A percentile compares a stretch with the other conserved stretches of the same genome.
These are phyloP conservation scores for Brachylomia viminalis DNA, from an alignment of 2,888 invertebrate species.

Conservation along the genomic window DNA sequence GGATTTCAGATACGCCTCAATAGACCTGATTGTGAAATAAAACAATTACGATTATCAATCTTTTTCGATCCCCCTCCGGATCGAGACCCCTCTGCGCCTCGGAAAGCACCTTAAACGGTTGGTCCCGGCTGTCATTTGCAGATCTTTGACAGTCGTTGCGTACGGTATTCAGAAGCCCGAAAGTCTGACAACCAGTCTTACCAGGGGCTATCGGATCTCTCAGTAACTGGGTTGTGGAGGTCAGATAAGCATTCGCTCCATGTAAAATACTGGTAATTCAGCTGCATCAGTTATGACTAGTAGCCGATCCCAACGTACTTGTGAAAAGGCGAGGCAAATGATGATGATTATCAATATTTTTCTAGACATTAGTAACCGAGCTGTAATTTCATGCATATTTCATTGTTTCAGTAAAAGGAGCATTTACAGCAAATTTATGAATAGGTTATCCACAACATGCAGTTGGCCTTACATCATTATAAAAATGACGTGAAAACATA, in stretches of 20 bases:
- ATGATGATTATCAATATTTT: background rate
- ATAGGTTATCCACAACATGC: background rate
- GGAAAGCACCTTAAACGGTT: background rate
- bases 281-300: background rate
- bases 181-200: background rate
- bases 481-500: background rate
- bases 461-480: background rate
- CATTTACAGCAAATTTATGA: background rate
- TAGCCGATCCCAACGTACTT: background rate
- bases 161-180: background rate
- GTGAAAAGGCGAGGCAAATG: too few relatives aligned
- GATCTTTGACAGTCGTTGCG: background rate
- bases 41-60: background rate
- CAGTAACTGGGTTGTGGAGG: too few relatives aligned
- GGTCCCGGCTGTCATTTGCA: background rate
- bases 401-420: background rate
- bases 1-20: background rate
- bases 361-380: background rate
- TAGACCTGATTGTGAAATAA: background rate
- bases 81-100: too few relatives aligned
- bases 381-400: background rate
- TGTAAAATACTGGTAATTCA: background rate
- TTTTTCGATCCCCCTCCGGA: background rate
- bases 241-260: background rate
- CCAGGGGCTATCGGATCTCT: background rate